Base-by-base conservation (phyloP, 2,888 invertebrate genomes). In the Gisinianus flammeolus region DNA sequence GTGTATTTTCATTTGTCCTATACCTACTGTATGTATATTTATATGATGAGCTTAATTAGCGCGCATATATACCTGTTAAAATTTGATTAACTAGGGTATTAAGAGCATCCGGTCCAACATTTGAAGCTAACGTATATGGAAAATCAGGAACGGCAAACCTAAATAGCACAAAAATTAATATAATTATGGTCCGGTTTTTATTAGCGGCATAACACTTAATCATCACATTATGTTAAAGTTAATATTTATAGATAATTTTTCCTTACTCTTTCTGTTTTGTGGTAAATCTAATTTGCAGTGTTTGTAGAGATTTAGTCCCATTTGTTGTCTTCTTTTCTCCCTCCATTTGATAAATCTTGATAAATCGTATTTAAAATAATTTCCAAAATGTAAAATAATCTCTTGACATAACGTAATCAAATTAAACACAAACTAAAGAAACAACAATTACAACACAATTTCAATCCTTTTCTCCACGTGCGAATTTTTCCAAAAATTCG, bases 91-190 rank as follows among this genome's bases (percentile, higher is more conserved):
- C 88, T 74, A 97, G 89, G 31, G 90, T 91, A 86, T 94, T 95
- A 16, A 97, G 88, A 79, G 94, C 93, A 28, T 89, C 88, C 16
- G 90, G 87, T 69, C 91, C 90, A 3, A 94, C 90, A 81, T 90
- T 91, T 69, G 92, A 91, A 73, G 94, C 93, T 28, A 97, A 93
- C 22, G 95, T 93, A 85, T 93, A 92, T 0, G 95, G 94, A 83
- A 91, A 91, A 87, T 95, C 94, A 6, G 96, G 92, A 68, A 97
- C 92, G 8, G 96, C 94, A 90, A 92, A 95, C 84, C 96, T 96
- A 86, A 82, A 88, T n/a, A n/a, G 8, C 8, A 56, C 56, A 56
- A 56, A 62, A 22, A 24, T 22, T 5, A 62, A 22, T 5, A 62
- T 62, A 24, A 62, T 62, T 12, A 10, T 24, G 2, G n/a, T 24